These are phyloP conservation scores for Acanthis flammea DNA, from an alignment of 2,797 vertebrate genomes.

Conservation along the genomic window DNA sequence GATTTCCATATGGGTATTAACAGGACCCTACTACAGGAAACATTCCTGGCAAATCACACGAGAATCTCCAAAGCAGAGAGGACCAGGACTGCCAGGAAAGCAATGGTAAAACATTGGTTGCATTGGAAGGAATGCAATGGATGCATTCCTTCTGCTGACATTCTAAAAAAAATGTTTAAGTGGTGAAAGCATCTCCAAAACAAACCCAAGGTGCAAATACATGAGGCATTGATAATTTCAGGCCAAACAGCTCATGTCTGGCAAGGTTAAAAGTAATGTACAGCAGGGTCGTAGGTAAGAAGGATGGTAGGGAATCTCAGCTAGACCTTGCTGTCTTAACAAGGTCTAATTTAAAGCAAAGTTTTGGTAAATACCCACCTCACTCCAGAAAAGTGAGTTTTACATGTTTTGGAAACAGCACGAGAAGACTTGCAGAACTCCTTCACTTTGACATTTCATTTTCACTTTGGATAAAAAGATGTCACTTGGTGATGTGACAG, in stretches of 20 bases:
- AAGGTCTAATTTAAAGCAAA: background rate
- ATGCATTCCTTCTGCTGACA: background rate
- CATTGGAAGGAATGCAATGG: no score
- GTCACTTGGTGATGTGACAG: slow-evolving; percentile 46
- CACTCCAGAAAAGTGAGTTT: slow-evolving; percentile 1
- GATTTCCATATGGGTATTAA: background rate
- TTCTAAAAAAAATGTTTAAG: background rate
- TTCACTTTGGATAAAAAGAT: slow-evolving; percentile 64
- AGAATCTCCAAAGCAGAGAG: background rate
- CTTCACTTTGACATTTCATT: slow-evolving; percentile 58
- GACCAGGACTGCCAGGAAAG: background rate
- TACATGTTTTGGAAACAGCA: slow-evolving; percentile 2
- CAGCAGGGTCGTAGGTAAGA: background rate
- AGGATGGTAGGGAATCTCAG: background rate
- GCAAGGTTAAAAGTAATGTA: background rate
- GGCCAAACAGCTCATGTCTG: background rate
- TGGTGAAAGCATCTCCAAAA: background rate
- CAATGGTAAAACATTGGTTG: background rate
- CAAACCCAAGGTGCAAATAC: background rate
- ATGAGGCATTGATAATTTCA: background rate
- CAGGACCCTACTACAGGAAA: background rate
- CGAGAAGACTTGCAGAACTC: slow-evolving; percentile 25
- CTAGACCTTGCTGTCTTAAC: background rate
- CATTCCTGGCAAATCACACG: background rate
- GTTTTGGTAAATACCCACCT: background rate